Base-by-base conservation (phyloP, 2,797 vertebrate species). In the Pipistrellus pipistrellus region DNA sequence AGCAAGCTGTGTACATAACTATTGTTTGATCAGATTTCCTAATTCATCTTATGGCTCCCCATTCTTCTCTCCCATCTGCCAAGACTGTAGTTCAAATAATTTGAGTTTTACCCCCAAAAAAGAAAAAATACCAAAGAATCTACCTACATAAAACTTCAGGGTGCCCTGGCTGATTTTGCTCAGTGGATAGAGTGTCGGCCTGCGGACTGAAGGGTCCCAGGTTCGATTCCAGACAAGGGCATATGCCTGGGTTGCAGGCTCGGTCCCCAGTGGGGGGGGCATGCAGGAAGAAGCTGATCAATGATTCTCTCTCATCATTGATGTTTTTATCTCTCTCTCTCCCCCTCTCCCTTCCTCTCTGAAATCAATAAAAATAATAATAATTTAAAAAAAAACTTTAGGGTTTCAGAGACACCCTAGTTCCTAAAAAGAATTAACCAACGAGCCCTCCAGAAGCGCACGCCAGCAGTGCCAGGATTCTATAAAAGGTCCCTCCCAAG, bases 1-100 rank as follows among this genome's bases (percentile, higher is more conserved):
- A 57, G 48, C 69, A n/a, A 27, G n/a, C 55, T 82, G 69, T 80
- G 41, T 75, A 69, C n/a, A 82, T 46, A 69, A 55, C 53, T 53
- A 46, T 5, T 62, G 35, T 57, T 32, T 66, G 30, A 25, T 48
- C 80, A 66, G 21, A 90, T 46, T 87, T 57, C 57, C 66, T 72
- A 1, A 41, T 69, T 95, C 69, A 41, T 88, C 81, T 88, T 62
- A 44, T 13, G 21, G 41, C 27, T 78, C 27, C 13, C 59, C 35
- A 53, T 53, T 82, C 68, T 90, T 64, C 30, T 85, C 20, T 90
- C 25, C 32, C 69, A 64, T 12, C 48, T 86, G 57, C 8, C 35
- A 90, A 15, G 30, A n/a, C 38, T 38, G 18, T 72, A 81, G 8
- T 73, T 94, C 44, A 78, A 88, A 85, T 85, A 32, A 85, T 57